Evolutionary conservation across 2,888 invertebrate species (phyloP), one percentile per base, ranked within the genome.

Genomic region (Clepsis dumicolana): DNA sequence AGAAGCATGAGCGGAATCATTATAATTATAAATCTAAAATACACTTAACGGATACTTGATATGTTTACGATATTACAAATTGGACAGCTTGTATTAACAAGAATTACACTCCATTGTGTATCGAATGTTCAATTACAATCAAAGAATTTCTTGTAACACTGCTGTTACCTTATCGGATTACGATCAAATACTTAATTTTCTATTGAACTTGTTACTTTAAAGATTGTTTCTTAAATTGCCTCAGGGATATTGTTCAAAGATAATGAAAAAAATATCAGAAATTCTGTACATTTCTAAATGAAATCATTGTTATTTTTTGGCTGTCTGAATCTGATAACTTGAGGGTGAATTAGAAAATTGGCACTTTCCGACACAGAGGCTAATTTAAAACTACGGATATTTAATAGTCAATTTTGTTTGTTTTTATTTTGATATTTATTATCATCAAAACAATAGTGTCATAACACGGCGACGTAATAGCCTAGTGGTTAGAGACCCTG

Each of bases 71-170:
- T 10, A 25, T 54, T 29, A 35, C n/a, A 38, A 50, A 65, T 65
- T 18, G 38, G 10, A 54, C 5, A 32, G 18, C 24, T 62, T 52
- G 35, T n/a, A n/a, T 52, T 16, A 32, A 53, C 53, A 41, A 65
- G 14, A 53, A 44, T 32, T 24, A 54, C 14, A 29, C 24, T 35
- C 14, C 35, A 44, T 53, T 60, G 60, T 65, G 53, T 4, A 53
- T 41, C 16, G 24, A 38, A 60, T 21, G 25, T 60, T 66, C 32
- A 59, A 59, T 65, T 65, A 65, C 50, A 52, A 29, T 65, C 65
- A 63, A 38, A 52, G 62, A 50, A 57, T 67, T 65, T 35, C n/a
- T 48, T 27, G 50, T 63, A 24, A 62, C 27, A 7, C 2, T 14
- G 24, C 2, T 14, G 24, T 8, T 16, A n/a, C n/a, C 57, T 52